These are phyloP conservation scores for Platycheirus albimanus DNA, from an alignment of 2,888 invertebrate species.

Conservation along the genomic window DNA sequence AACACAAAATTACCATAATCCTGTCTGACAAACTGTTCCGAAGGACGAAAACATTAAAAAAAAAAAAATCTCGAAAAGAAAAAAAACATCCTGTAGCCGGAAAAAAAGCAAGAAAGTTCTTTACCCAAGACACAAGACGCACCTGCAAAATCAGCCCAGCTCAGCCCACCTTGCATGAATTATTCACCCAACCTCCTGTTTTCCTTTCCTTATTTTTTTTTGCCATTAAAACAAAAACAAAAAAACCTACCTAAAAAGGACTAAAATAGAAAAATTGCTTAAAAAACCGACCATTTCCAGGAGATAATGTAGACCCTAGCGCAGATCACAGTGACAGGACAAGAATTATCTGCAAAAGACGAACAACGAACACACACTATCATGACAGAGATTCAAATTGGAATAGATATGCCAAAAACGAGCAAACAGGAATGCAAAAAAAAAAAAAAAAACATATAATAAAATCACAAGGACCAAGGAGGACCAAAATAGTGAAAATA, in stretches of 20 bases:
- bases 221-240: too few relatives aligned
- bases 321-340: conserved; percentile 74
- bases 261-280: conserved; percentile 39
- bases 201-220: conserved; percentile 3
- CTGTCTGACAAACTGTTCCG: conserved; percentile 68
- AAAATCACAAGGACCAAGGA: conserved; percentile 2
- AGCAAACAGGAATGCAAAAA: conserved; percentile 19
- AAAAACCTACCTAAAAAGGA: conserved; percentile 21
- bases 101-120: conserved; percentile 30
- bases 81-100: conserved; percentile 14
- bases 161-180: conserved; percentile 62
- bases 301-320: conserved; percentile 62
- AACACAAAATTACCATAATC: conserved; percentile 73
- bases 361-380: conserved; percentile 70
- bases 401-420: conserved; percentile 64
- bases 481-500: conserved; percentile 32
- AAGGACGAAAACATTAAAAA: conserved; percentile 44
- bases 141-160: conserved; percentile 51
- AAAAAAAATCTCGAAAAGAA: not conserved
- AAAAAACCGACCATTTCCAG: conserved; percentile 55
- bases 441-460: not conserved
- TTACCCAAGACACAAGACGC: conserved; percentile 44
- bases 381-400: conserved; percentile 73
- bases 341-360: conserved; percentile 73
- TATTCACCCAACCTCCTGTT: conserved; percentile 65